phyloP scores from a whole-genome alignment of 2,888 invertebrate species.

The Pachliopta kotzebuea region DNA sequence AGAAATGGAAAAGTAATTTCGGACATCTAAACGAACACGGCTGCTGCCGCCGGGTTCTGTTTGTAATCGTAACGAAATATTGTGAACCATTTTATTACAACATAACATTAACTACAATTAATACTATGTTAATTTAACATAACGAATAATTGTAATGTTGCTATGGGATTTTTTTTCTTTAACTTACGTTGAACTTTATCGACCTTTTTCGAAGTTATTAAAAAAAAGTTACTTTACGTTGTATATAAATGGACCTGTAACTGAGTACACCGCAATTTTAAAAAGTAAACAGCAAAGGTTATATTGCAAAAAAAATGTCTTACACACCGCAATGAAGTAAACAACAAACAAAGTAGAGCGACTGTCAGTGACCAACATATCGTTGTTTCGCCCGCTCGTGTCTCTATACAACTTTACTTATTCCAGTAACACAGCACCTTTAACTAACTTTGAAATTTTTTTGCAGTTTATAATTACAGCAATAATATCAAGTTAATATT shows the following conservation, averaged over 20 bases:
- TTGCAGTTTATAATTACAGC: too few species aligned
- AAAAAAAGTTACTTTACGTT: background rate
- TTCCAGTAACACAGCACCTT: background rate
- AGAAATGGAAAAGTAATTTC: constrained; percentile 19
- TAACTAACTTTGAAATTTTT: too few species aligned
- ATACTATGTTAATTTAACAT: too few species aligned
- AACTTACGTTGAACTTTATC: too few species aligned
- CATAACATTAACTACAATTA: background rate
- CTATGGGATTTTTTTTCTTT: too few species aligned
- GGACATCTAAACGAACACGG: constrained; percentile 4
- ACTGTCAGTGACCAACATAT: background rate
- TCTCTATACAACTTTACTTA: background rate
- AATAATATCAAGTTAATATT: too few species aligned
- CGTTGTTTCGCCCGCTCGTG: background rate
- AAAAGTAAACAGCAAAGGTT: background rate
- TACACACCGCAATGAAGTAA: background rate
- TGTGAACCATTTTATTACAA: background rate
- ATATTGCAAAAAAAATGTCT: background rate
- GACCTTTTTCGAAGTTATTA: too few species aligned
- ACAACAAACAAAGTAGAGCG: constrained; percentile 2
- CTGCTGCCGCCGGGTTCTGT: background rate
- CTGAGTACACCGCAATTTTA: background rate
- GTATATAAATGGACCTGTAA: background rate
- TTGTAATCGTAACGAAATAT: constrained; percentile 1
- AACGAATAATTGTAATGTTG: too few species aligned